Conservation (phyloP, 2,888 invertebrate genomes). For the Hedya salicella region DNA sequence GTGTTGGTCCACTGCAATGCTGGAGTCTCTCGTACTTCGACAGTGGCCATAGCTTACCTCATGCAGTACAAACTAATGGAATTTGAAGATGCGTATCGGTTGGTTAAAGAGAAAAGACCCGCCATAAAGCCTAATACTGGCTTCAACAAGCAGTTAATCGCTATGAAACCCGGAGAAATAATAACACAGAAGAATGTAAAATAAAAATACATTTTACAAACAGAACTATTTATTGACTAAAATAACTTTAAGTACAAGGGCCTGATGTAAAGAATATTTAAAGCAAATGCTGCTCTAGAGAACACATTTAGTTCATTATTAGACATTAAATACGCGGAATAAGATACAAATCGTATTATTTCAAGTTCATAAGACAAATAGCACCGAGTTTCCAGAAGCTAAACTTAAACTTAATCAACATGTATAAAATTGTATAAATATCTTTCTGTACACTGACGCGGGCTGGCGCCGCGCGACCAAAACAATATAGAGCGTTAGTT, state of each 20-base stretch:
- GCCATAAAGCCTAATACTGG: slow-evolving; percentile 92
- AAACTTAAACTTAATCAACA: slow-evolving; percentile 61
- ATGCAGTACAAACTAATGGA: slow-evolving; percentile 86
- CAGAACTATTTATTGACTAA: slow-evolving; percentile 70
- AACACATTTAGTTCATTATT: slow-evolving; percentile 14
- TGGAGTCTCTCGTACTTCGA: slow-evolving; percentile 93
- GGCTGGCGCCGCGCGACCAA: slow-evolving; percentile 2
- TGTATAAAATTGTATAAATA: slow-evolving; percentile 59
- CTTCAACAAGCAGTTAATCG: slow-evolving; percentile 88
- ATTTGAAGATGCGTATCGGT: slow-evolving; percentile 87
- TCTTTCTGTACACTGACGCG: slow-evolving; percentile 52
- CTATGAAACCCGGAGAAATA: slow-evolving; percentile 56
- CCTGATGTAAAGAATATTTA: slow-evolving; percentile 50
- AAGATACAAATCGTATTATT: slow-evolving; percentile 24
- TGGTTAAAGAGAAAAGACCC: slow-evolving; percentile 88
- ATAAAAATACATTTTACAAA: slow-evolving; percentile 34
- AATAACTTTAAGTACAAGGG: slow-evolving; percentile 74
- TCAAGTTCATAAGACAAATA: slow-evolving; percentile 36
- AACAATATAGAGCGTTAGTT: slow-evolving; percentile 29
- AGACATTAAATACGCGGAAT: slow-evolving; percentile 21
- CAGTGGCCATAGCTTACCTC: slow-evolving; percentile 92
- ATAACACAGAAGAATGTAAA: background rate
- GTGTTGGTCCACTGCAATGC: slow-evolving; percentile 96
- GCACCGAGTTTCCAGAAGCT: slow-evolving; percentile 50
- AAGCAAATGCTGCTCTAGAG: slow-evolving; percentile 37